Percentiles rank a stretch among this genome's conserved stretches.
Conservation (phyloP, 2,113 vertebrate species). For the Tachysurus vachellii region DNA sequence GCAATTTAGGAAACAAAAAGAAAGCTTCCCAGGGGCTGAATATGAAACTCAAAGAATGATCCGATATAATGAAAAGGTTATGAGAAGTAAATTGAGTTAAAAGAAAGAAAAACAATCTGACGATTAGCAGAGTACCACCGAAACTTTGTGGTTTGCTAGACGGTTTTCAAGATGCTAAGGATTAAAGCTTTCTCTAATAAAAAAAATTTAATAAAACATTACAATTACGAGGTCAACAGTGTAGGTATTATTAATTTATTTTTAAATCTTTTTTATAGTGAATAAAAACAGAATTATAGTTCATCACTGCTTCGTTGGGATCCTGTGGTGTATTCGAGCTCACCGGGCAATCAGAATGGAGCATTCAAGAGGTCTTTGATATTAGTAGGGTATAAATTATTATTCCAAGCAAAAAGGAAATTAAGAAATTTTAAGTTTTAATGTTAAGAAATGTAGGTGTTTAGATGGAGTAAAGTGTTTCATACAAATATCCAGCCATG, state of each 20-base stretch:
- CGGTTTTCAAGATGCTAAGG: not conserved
- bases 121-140: not conserved
- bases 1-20: not conserved
- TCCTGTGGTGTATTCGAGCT: not conserved
- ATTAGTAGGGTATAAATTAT: not conserved
- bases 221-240: not conserved
- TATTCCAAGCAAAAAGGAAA: no score
- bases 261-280: not conserved
- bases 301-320: not conserved
- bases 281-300: not conserved
- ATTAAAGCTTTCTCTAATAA: not conserved
- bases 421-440: no score
- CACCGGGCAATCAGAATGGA: not conserved
- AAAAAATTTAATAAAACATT: not conserved
- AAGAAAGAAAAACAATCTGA: not conserved
- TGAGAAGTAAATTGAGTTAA: not conserved
- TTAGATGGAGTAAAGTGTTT: not conserved
- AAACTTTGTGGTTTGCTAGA: not conserved
- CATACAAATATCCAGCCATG: not conserved
- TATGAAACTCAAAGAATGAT: not conserved
- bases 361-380: not conserved
- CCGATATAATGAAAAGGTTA: not conserved
- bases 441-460: not conserved
- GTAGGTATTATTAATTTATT: not conserved
- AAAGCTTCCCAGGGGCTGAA: not conserved